These are phyloP conservation scores for Alosa sapidissima DNA, from an alignment of 2,797 vertebrate species.

Conservation along the genomic window DNA sequence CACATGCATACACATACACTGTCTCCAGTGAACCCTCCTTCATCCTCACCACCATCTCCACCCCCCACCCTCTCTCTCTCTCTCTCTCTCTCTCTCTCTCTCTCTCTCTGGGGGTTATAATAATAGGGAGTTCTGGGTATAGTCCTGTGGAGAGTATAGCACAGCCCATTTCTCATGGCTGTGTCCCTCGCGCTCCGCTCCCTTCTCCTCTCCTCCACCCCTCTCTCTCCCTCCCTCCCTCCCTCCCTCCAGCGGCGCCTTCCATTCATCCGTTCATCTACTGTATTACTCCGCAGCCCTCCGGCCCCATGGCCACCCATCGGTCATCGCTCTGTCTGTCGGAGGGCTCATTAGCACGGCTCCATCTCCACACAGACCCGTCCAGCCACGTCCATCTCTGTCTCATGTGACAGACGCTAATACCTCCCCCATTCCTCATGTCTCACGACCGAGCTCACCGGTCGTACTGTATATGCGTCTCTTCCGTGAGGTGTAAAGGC, in stretches of 20 bases:
- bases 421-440: background rate
- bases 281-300: background rate
- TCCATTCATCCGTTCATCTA: constrained; percentile 6
- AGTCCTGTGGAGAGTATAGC: too few relatives aligned
- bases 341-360: background rate
- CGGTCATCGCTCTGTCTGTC: background rate
- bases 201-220: background rate
- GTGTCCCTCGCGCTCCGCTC: background rate
- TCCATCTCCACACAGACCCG: background rate
- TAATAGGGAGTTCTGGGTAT: too few relatives aligned
- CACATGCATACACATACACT: background rate
- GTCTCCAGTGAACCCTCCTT: too few relatives aligned
- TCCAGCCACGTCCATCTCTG: background rate
- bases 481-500: background rate
- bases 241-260: background rate
- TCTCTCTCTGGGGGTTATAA: too few relatives aligned
- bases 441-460: too few relatives aligned
- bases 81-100: too few relatives aligned
- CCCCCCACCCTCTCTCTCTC: too few relatives aligned
- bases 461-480: background rate
- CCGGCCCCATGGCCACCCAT: background rate
- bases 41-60: too few relatives aligned
- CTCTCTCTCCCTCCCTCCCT: background rate
- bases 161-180: too few relatives aligned
- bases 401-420: background rate